Evolutionary conservation across 2,888 invertebrate species (phyloP), one percentile per base, ranked within the genome.

Genomic region (Cantharis rustica): DNA sequence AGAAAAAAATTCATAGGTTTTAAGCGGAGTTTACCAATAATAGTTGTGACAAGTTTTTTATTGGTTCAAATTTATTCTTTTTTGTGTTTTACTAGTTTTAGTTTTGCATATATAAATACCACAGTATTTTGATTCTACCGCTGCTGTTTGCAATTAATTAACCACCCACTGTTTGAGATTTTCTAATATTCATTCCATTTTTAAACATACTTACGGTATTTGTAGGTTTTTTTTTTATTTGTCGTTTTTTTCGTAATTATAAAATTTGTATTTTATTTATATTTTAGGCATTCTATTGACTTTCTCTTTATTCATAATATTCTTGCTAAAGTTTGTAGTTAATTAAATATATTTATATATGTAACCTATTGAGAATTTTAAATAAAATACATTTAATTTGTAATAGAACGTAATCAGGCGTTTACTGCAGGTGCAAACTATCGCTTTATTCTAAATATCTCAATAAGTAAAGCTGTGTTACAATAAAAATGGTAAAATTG

Each of bases 1-100:
- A 77, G 17, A 61, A 64, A 61, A 80, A 75, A 75, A 76, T 69
- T 23, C 16, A 16, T 68, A 69, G 66, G 31, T 74, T 68, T 66
- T 71, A 70, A 61, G 23, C 31, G 61, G 26, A 73, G 68, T 68
- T 16, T 61, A 73, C 62, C 16, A 73, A 73, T 73, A 69, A 68
- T 72, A 68, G 68, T 72, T 20, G 16, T 61, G 15, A 23, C n/a
- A 61, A 47, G 23, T 69, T 26, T 9, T 72, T 27, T 16, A n/a
- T 20, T 72, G 17, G 11, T 16, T 72, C 10, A 47, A 47, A 47
- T n/a, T 11, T 3, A 17, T 17, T 66, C 61, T 61, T 71, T 66
- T 75, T 75, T 75, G 10, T 75, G 75, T 75, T 66, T 74, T 63
- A 16, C 11, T 62, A 15, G n/a, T 47, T 47, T 47, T 47, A 47